Evolutionary conservation across 53 echinoderm and acorn worm genomes (phyloP).

Genomic region (Stichopus horrens): DNA sequence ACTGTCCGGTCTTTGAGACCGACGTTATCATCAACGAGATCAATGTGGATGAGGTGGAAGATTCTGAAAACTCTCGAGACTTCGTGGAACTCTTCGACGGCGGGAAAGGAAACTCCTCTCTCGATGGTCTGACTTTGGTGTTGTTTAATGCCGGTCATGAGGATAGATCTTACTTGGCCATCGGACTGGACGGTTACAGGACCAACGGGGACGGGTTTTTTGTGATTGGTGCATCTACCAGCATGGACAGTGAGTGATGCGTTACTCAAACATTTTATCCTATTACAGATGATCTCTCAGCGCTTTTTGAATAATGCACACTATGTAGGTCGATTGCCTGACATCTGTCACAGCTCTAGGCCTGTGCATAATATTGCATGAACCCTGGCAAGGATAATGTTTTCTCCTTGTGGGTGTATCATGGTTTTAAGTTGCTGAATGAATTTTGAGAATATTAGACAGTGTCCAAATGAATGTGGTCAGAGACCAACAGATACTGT

Average conservation of each 20-base stretch:
- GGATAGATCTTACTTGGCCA: conserved; percentile 65
- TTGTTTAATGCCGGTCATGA: conserved; percentile 59
- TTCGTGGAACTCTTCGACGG: conserved; percentile 91
- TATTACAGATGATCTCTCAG: too few species aligned
- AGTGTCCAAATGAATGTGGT: too few species aligned
- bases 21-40: conserved; percentile 90
- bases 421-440: too few species aligned
- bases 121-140: conserved; percentile 68
- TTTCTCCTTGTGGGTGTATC: too few species aligned
- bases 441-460: too few species aligned
- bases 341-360: too few species aligned
- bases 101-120: conserved; percentile 64
- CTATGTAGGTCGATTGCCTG: too few species aligned
- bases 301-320: too few species aligned
- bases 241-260: neutral
- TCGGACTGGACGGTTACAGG: conserved; percentile 73
- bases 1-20: conserved; percentile 73
- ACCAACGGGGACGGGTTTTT: conserved; percentile 78
- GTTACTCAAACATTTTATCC: too few species aligned
- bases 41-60: conserved; percentile 69
- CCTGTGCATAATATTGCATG: too few species aligned
- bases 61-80: conserved; percentile 52
- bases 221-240: conserved; percentile 54
- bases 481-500: too few species aligned
- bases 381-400: too few species aligned